Percentiles rank a stretch among this genome's conserved stretches.
These are phyloP conservation scores for Sminthurides aquaticus DNA, from an alignment of 2,888 invertebrate genomes.

Conservation along the genomic window DNA sequence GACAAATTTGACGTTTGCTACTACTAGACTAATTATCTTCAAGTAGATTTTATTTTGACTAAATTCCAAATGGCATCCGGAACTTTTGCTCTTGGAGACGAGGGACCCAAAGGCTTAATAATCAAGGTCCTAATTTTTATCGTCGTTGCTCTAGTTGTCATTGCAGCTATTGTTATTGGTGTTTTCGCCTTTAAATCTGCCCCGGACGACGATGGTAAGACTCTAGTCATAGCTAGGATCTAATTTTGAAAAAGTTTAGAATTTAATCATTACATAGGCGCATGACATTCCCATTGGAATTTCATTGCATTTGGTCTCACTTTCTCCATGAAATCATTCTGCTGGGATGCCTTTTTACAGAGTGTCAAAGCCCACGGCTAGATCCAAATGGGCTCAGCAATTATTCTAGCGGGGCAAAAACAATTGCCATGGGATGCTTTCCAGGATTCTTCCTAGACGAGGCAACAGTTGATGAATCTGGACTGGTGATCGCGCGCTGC, in stretches of 20 bases:
- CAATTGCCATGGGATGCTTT: constrained; percentile 36
- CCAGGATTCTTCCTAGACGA: constrained; percentile 35
- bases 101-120: constrained; percentile 20
- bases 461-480: constrained; percentile 24
- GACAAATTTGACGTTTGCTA: no score
- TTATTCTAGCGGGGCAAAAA: constrained; percentile 28
- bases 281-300: no score
- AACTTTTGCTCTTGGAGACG: constrained; percentile 34
- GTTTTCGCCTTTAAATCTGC: constrained; percentile 30
- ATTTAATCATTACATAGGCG: no score
- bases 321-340: no score
- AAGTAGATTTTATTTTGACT: no score
- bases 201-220: not conserved
- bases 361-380: constrained; percentile 28
- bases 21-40: no score
- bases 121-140: constrained; percentile 18
- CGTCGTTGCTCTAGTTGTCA: constrained; percentile 23
- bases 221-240: no score
- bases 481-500: constrained; percentile 29
- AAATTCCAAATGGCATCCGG: constrained; percentile 39
- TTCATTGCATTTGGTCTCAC: no score
- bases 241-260: no score
- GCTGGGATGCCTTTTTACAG: no score
- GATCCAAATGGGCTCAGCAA: constrained; percentile 38
- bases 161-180: constrained; percentile 24